Conservation (phyloP, 2,113 vertebrate genomes). For the Brachypodius melanocephalos region DNA sequence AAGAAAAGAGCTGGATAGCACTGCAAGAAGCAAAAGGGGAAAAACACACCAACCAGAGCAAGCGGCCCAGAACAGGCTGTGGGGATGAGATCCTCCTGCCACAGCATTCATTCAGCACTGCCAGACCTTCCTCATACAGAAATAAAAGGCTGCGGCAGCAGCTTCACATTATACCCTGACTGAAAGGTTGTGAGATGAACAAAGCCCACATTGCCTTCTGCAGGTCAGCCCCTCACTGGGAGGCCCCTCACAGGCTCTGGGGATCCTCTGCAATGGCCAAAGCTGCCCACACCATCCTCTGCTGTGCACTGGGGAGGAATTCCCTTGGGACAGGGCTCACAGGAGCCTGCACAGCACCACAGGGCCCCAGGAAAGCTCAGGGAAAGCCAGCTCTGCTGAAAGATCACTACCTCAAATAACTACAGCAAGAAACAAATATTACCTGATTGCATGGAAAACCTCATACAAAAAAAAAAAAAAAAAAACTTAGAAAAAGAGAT, state of each 20-base stretch:
- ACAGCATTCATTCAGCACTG: not conserved
- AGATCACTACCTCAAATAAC: not conserved
- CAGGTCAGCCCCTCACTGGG: not conserved
- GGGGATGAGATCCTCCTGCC: not conserved
- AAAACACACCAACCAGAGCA: not conserved
- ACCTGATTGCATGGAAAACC: not conserved
- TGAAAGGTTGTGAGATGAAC: not conserved
- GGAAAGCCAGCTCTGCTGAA: not conserved
- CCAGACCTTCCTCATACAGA: not conserved
- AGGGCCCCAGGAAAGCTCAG: not conserved
- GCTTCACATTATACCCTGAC: not conserved
- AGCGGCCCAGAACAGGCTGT: not conserved
- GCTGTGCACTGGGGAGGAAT: not conserved
- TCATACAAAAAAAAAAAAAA: no score
- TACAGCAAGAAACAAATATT: not conserved
- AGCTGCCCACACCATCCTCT: not conserved
- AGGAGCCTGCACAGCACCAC: not conserved
- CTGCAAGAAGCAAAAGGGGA: not conserved
- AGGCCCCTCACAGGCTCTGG: not conserved
- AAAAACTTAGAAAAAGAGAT: not conserved
- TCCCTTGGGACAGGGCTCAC: not conserved
- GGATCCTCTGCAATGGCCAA: not conserved
- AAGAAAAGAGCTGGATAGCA: not conserved
- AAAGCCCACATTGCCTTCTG: not conserved
- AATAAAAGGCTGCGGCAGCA: not conserved